Evolutionary conservation across 2,797 vertebrate species (phyloP), one percentile per base, ranked within the genome.

Genomic region (Sebastolobus alascanus): DNA sequence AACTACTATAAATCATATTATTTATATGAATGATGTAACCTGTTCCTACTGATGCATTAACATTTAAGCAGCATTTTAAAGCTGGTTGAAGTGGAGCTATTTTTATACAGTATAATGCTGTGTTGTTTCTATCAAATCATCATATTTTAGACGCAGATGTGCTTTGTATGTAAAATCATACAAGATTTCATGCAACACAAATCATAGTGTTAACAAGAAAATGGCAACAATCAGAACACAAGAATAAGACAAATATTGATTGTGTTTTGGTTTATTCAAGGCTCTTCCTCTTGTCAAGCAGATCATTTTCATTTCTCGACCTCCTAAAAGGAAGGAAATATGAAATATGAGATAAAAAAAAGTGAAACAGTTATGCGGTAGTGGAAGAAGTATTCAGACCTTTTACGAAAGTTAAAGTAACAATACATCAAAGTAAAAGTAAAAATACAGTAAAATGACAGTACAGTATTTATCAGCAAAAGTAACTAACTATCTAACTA

Each of bases 311-410:
- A 40, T 40, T 68, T 69, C 43, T 87, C 37, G 11, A 88, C 83
- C 25, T 90, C 84, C 92, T 93, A 11, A 46, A 84, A 83, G 5
- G 63, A 79, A 58, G 1, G 4, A 43, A 85, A 74, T 9, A 58
- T 38, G 0, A 73, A 25, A 61, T 40, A 59, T 38, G 0, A 71
- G 31, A 61, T 35, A 27, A 43, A 2, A 67, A 67, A 16, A 25
- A 31, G 16, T 35, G 29, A 56, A 60, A 50, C 3, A 9, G 46
- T 43, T 14, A 4, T 29, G 10, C 27, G 35, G 46, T 8, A 1
- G 14, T 54, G 60, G 8, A 52, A 9, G 2, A 22, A 18, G 25
- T 20, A 25, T 29, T 54, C 12, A 12, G 8, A 29, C 37, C 6
- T 18, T 33, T 43, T 1, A 16, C 2, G 0, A 25, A 38, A 38